These are phyloP conservation scores for Onthophagus sagittarius DNA, from an alignment of 2,888 invertebrate genomes.

Conservation along the genomic window DNA sequence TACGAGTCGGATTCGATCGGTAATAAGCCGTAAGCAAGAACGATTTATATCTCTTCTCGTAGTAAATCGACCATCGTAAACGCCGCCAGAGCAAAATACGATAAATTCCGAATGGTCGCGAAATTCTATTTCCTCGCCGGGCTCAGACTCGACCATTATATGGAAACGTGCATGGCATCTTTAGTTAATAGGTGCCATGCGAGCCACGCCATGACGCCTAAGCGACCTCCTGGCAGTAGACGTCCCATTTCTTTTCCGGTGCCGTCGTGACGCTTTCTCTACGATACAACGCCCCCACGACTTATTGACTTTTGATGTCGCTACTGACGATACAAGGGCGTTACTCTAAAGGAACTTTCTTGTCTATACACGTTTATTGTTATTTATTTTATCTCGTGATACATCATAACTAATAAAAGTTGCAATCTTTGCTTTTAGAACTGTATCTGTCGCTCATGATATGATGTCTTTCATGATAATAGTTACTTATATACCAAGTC, in stretches of 20 bases:
- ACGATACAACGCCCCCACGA: not conserved
- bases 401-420: not conserved
- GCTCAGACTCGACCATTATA: slow-evolving; percentile 15
- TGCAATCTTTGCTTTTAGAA: no score
- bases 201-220: not conserved
- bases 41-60: not conserved
- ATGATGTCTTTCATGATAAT: no score
- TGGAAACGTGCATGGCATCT: slow-evolving; percentile 21
- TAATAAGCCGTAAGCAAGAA: not conserved
- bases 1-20: not conserved
- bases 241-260: not conserved
- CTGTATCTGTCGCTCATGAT: no score
- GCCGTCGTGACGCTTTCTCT: not conserved
- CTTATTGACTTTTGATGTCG: not conserved
- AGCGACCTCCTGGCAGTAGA: not conserved
- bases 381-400: not conserved
- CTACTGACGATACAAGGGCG: not conserved
- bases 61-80: not conserved
- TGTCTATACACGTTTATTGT: not conserved
- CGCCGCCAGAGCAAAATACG: not conserved
- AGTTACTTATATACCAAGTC: no score
- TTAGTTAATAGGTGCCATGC: not conserved
- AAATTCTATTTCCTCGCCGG: not conserved
- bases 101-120: not conserved
- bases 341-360: not conserved